A percentile compares a stretch with the other conserved stretches of the same genome.
These are phyloP conservation scores for Morpho deidamia DNA, from an alignment of 2,888 invertebrate genomes.

Conservation along the genomic window DNA sequence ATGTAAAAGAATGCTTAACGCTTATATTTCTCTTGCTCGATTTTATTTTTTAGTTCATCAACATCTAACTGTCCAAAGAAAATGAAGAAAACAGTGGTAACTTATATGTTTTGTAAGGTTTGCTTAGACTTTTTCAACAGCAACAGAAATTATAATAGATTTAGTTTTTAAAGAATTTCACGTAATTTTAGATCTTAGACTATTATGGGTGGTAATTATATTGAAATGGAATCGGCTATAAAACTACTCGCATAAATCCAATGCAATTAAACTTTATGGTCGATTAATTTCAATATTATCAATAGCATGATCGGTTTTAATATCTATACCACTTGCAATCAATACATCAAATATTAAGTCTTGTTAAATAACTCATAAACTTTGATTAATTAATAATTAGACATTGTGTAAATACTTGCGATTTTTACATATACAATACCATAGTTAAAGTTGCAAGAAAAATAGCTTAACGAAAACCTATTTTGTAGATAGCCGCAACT, in stretches of 20 bases:
- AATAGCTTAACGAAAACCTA: not conserved
- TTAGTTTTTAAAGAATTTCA: too few species aligned
- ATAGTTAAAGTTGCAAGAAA: not conserved
- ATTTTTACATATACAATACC: not conserved
- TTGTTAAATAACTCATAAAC: too few species aligned
- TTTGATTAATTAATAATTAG: not conserved
- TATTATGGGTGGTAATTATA: too few species aligned
- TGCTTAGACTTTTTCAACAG: conserved; percentile 6
- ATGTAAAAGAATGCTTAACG: not conserved
- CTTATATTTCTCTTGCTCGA: conserved; percentile 4
- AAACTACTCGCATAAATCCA: too few species aligned
- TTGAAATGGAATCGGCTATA: too few species aligned
- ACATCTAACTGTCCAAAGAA: conserved; percentile 7
- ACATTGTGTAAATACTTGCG: not conserved
- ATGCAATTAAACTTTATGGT: too few species aligned
- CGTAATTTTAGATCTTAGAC: too few species aligned
- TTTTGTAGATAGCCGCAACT: conserved; percentile 4
- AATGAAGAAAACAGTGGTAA: conserved; percentile 6
- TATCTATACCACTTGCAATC: not conserved
- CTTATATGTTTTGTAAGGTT: conserved; percentile 5
- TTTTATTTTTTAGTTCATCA: conserved; percentile 8
- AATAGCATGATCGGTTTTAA: conserved; percentile 3
- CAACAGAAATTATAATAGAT: not conserved
- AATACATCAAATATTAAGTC: too few species aligned
- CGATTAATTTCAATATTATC: too few species aligned